A percentile compares a stretch with the other conserved stretches of the same genome.
Evolutionary conservation across 2,113 vertebrate genomes (phyloP).

Genomic region (Plecturocebus donacophilus): DNA sequence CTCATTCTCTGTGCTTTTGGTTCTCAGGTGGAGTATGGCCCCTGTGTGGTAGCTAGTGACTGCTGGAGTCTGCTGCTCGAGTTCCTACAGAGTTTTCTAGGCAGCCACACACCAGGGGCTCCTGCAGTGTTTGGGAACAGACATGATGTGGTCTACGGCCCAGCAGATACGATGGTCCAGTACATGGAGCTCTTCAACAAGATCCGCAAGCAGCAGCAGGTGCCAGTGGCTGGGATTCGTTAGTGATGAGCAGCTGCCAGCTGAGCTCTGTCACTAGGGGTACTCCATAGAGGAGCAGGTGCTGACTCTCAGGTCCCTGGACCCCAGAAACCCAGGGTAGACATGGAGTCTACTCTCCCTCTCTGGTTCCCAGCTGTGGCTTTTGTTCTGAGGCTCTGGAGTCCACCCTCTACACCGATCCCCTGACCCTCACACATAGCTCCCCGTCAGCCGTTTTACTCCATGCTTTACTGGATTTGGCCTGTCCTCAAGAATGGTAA

Average conservation of each 20-base stretch:
- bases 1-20: conserved; percentile 40
- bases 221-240: conserved; percentile 91
- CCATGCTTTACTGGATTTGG: background rate
- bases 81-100: conserved; percentile 97
- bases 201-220: conserved; percentile 95
- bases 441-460: background rate
- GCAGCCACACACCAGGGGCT: conserved; percentile 89
- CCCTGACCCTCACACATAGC: background rate
- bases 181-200: conserved; percentile 99
- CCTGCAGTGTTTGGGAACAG: conserved; percentile 91
- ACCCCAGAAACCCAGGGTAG: background rate
- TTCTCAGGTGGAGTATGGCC: conserved; percentile 95
- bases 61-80: conserved; percentile 98
- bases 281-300: background rate
- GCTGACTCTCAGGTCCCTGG: background rate
- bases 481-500: background rate
- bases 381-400: background rate
- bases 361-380: background rate
- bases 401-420: background rate
- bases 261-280: background rate
- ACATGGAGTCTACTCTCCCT: background rate
- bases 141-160: conserved; percentile 91
- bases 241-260: conserved; percentile 73
- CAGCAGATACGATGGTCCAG: conserved; percentile 95
- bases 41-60: conserved; percentile 95